Base-by-base conservation (phyloP, 2,797 vertebrate genomes). In the Chanos chanos region DNA sequence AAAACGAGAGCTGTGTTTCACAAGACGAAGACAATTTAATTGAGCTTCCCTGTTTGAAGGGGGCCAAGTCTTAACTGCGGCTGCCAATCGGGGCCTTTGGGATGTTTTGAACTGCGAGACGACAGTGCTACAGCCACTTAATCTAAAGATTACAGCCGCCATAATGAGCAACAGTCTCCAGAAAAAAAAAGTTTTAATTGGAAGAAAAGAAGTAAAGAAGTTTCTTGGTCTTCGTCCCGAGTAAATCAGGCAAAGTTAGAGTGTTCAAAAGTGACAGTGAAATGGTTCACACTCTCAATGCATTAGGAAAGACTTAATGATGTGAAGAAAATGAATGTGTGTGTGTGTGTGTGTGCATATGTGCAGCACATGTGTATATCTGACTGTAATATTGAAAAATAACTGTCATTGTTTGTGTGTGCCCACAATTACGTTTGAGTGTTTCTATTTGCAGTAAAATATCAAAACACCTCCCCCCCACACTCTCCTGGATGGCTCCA, bases 121-220 rank as follows among this genome's bases (percentile, higher is more conserved):
- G 40, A 27, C 39, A 39, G 34, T 48, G 33, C 55, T 27, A 61
- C 66, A 65, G 64, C 71, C 52, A 70, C 76, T 74, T 79, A 77
- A 78, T 77, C 31, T 65, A 77, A 80, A 75, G 73, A 81, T 75
- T 72, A 70, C 67, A 64, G 74, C 70, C n/a, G 58, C 68, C 69
- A 66, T 83, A 85, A 85, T 70, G 64, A 83, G 79, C 77, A 68
- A 59, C 64, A 77, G 78, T 75, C 74, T 75, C 36, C 3, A 21
- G 54, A 61, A 59, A 79, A 54, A 61, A 59, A 79, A 85, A 82
- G 73, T 85, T 88, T 85, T 78, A 84, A 85, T 81, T 82, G 74
- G 70, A 60, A 70, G 49, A 49, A 36, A 62, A 78, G 74, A 78
- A 77, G 68, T 73, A 79, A 70, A 8, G 64, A 33, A 59, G 41